Conservation (phyloP, 2,113 vertebrate species). For the Dolichallabes microphthalmus region DNA sequence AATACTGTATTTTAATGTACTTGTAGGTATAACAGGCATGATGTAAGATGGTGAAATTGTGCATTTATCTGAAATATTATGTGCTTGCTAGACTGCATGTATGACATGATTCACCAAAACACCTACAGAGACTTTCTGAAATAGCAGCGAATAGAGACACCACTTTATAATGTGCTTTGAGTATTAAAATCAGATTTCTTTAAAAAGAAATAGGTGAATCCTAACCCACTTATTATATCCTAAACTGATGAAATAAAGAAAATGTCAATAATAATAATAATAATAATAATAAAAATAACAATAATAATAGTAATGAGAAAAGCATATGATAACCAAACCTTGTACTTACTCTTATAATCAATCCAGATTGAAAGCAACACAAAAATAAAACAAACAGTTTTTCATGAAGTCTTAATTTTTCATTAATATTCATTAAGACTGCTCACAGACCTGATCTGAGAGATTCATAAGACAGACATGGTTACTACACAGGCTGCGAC, state of each 20-base stretch:
- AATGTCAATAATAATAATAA: not conserved
- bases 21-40: not conserved
- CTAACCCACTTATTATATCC: not conserved
- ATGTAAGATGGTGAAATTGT: not conserved
- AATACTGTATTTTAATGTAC: not conserved
- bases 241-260: not conserved
- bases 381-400: constrained; percentile 35
- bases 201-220: not conserved
- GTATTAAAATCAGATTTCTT: not conserved
- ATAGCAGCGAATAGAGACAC: not conserved
- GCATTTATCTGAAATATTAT: not conserved
- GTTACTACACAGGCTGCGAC: not conserved
- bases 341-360: constrained; percentile 52
- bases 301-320: not conserved
- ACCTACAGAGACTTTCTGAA: constrained; percentile 11
- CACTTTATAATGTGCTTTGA: not conserved
- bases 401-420: not conserved
- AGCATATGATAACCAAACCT: not conserved
- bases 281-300: not conserved
- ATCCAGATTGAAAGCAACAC: constrained; percentile 58
- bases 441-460: not conserved
- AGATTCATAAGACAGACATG: not conserved
- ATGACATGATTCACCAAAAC: not conserved
- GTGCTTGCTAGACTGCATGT: not conserved
- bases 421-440: not conserved